Evolutionary conservation across 2,113 vertebrate species (phyloP), one percentile per base, ranked within the genome.

Genomic region (Aspiorhynchus laticeps): DNA sequence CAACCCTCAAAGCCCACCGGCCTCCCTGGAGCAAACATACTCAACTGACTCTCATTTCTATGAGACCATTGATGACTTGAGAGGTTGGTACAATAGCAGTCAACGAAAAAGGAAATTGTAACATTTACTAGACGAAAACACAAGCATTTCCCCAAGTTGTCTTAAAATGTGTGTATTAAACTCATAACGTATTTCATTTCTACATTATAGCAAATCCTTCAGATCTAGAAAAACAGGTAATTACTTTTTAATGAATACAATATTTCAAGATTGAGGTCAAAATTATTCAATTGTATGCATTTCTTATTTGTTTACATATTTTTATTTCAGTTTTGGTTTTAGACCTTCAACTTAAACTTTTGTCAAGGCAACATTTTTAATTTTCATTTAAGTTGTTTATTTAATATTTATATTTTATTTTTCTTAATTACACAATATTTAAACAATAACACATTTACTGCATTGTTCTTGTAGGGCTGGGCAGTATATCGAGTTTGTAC

Each of bases 191-290:
- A 14, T 86, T 77, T 86, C 43, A 15, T 91, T 87, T 59, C 90
- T 71, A 8, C 48, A 67, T 69, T 46, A 46, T 56, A 93, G 94
- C 0, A 1, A 21, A 9, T 28, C 10, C 46, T 19, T 2, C 87
- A 75, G 51, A 65, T 15, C 65, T 2, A 46, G 86, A 61, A 4
- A 59, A 19, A 53, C 89, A 87, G 12, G 93, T 92, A 90, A 17
- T 46, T 1, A 46, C 11, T 26, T 36, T 71, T 26, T 11, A 41
- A 53, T 48, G 5, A 11, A 33, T 19, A 41, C n/a, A 26, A 15
- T 38, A 19, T 31, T 61, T 11, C 1, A 46, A 24, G 0, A 74
- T 7, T 21, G 21, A 26, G 9, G 2, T 48, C 14, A n/a, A 7
- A 56, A 80, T 80, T 0, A 56, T 19, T 67, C 12, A 77, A 53